Base-by-base conservation (phyloP, 2,113 vertebrate species). In the Tamias sibiricus region DNA sequence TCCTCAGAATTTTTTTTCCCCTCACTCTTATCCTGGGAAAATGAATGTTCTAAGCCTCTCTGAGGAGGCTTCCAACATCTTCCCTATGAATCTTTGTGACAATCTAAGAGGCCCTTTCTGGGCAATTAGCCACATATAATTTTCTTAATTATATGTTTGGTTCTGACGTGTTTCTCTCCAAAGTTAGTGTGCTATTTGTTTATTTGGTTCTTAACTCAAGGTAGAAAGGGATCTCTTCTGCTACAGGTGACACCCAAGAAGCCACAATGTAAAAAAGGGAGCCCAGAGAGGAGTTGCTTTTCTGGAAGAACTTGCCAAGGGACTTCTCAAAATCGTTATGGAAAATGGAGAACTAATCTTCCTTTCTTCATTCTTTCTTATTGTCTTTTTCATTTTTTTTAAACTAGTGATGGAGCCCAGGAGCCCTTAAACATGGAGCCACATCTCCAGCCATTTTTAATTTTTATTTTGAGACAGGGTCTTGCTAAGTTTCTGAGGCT, bases 91-190 rank as follows among this genome's bases (percentile, higher is more conserved):
- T 47, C 0, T 13, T 87, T 94, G 74, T n/a, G 80, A 96, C 72
- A 74, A 90, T 49, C 76, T 74, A 69, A 87, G 35, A 90, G 49
- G 19, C 42, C 30, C 4, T 54, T 96, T 84, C 71, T 1, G 71
- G 95, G 90, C 90, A 97, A 97, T 96, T 95, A 97, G 87, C 72
- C 89, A 95, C 80, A 74, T 97, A 85, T 88, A 97, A 96, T 96
- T 96, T 91, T 97, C 87, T 68, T 81, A 96, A 97, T 96, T 96
- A 96, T 82, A 95, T 76, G 47, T 90, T 97, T 87, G 40, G 59
- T 47, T 81, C 87, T 96, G 91, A 96, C 35, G 24, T 93, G 59
- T 85, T 64, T 95, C 92, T 96, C 74, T 97, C 84, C 84, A 82
- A 90, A 94, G 87, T 37, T 87, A 52, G 79, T 87, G 52, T 81